Conservation (phyloP, 2,113 vertebrate species). For the Malurus elegans region DNA sequence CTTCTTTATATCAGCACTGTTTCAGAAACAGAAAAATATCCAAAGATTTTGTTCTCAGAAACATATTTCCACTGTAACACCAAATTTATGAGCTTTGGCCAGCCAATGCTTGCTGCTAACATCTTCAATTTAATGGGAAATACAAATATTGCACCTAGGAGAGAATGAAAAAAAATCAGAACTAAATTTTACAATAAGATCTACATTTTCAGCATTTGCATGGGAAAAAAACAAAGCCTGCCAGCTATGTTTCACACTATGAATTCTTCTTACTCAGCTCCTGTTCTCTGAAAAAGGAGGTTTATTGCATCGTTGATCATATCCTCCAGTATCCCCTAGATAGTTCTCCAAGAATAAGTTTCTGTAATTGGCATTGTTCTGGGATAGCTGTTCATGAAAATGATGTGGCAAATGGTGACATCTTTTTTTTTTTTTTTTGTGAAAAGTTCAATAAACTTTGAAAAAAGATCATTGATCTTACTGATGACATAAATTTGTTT, state of each 20-base stretch:
- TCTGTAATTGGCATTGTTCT: neutral
- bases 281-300: neutral
- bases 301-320: neutral
- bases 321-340: neutral
- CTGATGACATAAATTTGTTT: neutral
- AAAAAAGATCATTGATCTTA: neutral
- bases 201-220: neutral
- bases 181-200: neutral
- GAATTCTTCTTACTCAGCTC: neutral
- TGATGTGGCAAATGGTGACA: fast-evolving
- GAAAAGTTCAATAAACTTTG: neutral
- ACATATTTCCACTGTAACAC: neutral
- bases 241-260: neutral
- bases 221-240: neutral
- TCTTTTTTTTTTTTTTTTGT: neutral
- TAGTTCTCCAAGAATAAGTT: neutral
- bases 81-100: neutral
- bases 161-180: neutral
- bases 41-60: neutral
- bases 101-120: neutral
- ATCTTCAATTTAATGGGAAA: neutral
- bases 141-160: neutral
- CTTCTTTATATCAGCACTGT: neutral
- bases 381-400: neutral
- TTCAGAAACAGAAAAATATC: neutral